These are phyloP conservation scores for Dynastes grantii DNA, from an alignment of 2,888 invertebrate species.

Conservation along the genomic window DNA sequence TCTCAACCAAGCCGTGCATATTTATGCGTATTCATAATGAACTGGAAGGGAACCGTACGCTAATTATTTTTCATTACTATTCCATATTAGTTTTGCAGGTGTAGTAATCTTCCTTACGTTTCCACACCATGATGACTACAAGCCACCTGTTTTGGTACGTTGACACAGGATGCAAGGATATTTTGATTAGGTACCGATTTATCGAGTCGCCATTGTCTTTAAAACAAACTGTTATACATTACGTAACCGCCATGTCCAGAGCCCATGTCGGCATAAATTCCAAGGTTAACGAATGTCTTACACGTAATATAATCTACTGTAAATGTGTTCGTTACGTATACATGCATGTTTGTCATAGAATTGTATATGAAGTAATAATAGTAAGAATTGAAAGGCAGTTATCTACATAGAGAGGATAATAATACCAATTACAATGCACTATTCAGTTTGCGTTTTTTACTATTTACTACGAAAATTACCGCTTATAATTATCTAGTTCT, in stretches of 20 bases:
- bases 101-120: constrained; percentile 18
- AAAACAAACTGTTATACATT: constrained; percentile 19
- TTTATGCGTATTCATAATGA: constrained; percentile 6
- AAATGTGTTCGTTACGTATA: constrained; percentile 18
- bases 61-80: constrained; percentile 33
- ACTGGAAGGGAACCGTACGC: constrained; percentile 11
- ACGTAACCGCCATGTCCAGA: constrained; percentile 32
- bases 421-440: neutral
- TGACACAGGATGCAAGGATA: constrained; percentile 40
- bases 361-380: constrained; percentile 20
- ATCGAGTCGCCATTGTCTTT: constrained; percentile 27
- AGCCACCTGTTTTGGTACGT: constrained; percentile 25
- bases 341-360: constrained; percentile 2
- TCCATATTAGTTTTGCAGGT: constrained; percentile 24
- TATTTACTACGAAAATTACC: constrained; percentile 9
- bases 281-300: constrained; percentile 42
- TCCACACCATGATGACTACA: neutral
- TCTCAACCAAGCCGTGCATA: constrained; percentile 2
- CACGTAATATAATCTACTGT: constrained; percentile 20
- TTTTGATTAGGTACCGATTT: constrained; percentile 14
- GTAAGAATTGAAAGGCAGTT: neutral
- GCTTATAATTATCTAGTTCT: neutral
- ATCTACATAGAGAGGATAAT: constrained; percentile 3
- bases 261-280: constrained; percentile 19
- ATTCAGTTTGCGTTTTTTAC: neutral